phyloP scores from a whole-genome alignment of 2,113 vertebrate genomes.

The Odontophorus gujanensis region DNA sequence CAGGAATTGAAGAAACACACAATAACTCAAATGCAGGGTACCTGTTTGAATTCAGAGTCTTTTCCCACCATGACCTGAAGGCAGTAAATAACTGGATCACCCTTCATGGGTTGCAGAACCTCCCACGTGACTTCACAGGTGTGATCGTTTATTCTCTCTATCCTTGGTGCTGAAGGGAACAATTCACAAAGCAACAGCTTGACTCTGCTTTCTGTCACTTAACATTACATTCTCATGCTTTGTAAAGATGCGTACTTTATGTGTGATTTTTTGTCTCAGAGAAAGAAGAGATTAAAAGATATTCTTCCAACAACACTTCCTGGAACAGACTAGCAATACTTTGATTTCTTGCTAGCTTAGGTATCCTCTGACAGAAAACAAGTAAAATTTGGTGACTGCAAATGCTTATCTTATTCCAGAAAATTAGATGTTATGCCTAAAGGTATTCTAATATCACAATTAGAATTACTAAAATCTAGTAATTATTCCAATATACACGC shows the following conservation, averaged over 20 bases:
- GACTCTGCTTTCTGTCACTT: not conserved
- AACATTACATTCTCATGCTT: rapidly evolving
- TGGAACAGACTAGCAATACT: not conserved
- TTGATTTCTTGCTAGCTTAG: not conserved
- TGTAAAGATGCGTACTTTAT: not conserved
- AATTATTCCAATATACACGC: not conserved
- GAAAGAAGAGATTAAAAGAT: not conserved
- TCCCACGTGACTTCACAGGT: conserved; percentile 94
- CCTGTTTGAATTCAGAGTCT: conserved; percentile 97
- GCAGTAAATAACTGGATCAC: conserved; percentile 92
- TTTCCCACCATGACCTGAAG: conserved; percentile 93
- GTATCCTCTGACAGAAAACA: not conserved
- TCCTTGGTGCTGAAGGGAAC: conserved; percentile 83
- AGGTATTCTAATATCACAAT: not conserved
- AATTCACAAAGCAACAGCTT: not conserved
- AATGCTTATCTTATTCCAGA: not conserved
- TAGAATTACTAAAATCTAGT: too few relatives aligned
- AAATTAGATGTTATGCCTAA: not conserved
- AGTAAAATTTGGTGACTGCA: not conserved
- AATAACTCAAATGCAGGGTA: conserved; percentile 55
- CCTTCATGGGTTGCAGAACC: conserved; percentile 90
- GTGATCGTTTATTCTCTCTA: conserved; percentile 92
- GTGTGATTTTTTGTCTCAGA: not conserved
- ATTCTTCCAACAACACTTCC: not conserved
- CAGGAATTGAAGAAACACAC: not conserved